Evolutionary conservation across 53 echinoderm and acorn worm species (phyloP), one percentile per base, ranked within the genome.

Genomic region (Hippasteria phrygiana): DNA sequence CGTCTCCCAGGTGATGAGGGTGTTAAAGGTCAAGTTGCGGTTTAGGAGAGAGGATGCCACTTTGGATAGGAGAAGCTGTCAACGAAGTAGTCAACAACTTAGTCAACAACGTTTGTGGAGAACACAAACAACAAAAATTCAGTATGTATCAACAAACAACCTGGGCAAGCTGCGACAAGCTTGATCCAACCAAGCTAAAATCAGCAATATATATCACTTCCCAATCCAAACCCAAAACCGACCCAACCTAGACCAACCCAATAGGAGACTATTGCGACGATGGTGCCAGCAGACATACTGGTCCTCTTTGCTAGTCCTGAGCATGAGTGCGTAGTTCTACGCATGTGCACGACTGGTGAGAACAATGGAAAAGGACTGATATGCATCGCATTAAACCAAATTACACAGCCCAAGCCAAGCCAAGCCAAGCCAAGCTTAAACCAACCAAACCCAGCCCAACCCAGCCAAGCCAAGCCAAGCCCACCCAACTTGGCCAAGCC

Each of bases 21-120:
- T 69, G 6, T 10, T 50, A 46, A 62, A 63, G 33, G 45, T 14
- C 67, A 62, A 20, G 59, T 62, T 56, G 13, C 55, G 77, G 78
- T 53, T 91, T 29, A 91, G 40, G 26, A 91, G 20, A 31, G 77
- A 62, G 0, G 91, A 91, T n/a, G 91, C 91, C 22, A 91, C 91
- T 64, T 74, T 86, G 39, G 76, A 91, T 22, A 91, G 71, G 5
- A 91, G 43, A 1, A 91, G 28, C 91, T 91, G 51, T 43, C 22
- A 29, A 88, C 27, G 0, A 47, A 62, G 76, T 35, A 36, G 51
- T 2, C 11, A 47, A 16, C n/a, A n/a, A n/a, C n/a, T n/a, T n/a
- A n/a, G n/a, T n/a, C n/a, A n/a, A n/a, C n/a, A n/a, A n/a, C n/a
- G n/a, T n/a, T n/a, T n/a, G n/a, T n/a, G n/a, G n/a, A n/a, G n/a